These are phyloP conservation scores for Caenorhabditis sp. DNA, from an alignment of 2,888 invertebrate species.

Conservation along the genomic window DNA sequence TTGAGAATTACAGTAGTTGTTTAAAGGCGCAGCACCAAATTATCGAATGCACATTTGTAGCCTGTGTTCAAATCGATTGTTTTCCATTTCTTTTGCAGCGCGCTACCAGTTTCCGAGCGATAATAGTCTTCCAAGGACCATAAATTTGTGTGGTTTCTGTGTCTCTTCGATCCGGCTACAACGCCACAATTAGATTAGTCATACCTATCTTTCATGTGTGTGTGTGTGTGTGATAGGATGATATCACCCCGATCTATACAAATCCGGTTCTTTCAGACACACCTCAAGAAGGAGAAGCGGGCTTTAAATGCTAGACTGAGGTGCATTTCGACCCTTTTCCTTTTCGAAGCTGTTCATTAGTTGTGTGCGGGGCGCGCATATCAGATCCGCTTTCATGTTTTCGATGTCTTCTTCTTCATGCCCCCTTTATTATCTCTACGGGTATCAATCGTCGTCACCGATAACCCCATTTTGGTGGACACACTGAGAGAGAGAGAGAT, in stretches of 20 bases:
- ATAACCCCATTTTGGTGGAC: constrained; percentile 39
- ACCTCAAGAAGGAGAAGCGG: constrained; percentile 35
- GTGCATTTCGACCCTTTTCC: constrained; percentile 33
- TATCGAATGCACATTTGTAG: too few species aligned
- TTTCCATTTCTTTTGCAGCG: too few species aligned
- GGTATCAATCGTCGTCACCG: constrained; percentile 40
- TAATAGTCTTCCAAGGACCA: too few species aligned
- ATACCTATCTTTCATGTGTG: constrained; percentile 24
- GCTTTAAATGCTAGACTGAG: constrained; percentile 32
- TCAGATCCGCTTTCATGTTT: constrained; percentile 47
- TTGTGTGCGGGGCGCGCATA: too few species aligned
- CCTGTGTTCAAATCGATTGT: too few species aligned
- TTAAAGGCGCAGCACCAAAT: too few species aligned
- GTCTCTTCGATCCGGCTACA: too few species aligned
- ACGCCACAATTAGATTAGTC: constrained; percentile 41
- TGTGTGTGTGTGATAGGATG: constrained; percentile 28
- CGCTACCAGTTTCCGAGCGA: too few species aligned
- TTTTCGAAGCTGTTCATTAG: not conserved
- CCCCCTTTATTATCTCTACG: constrained; percentile 26
- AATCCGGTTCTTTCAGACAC: constrained; percentile 54
- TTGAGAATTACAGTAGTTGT: too few species aligned
- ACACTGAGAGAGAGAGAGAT: too few species aligned
- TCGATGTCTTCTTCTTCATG: too few species aligned
- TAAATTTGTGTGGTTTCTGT: too few species aligned
- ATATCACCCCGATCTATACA: constrained; percentile 29